These are phyloP conservation scores for Drosophila cracens DNA, from an alignment of 2,888 invertebrate species.

Conservation along the genomic window DNA sequence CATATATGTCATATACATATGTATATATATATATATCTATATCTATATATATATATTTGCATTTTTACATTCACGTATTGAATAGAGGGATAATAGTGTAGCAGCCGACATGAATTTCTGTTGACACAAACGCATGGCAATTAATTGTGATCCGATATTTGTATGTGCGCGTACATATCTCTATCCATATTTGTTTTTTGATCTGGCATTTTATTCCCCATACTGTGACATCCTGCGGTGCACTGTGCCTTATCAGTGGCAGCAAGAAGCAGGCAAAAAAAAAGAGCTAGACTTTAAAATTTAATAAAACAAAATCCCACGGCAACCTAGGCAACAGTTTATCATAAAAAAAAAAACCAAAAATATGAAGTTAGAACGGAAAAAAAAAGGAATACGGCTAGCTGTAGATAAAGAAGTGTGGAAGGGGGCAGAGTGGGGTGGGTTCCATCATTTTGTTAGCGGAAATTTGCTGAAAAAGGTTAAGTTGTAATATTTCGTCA, in stretches of 20 bases:
- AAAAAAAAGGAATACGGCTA: constrained; percentile 13
- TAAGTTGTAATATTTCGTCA: constrained; percentile 80
- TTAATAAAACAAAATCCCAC: constrained; percentile 31
- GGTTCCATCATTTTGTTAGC: constrained; percentile 66
- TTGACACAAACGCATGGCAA: constrained; percentile 56
- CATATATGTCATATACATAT: background rate
- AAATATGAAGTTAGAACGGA: constrained; percentile 8
- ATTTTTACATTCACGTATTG: constrained; percentile 5
- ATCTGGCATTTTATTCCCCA: constrained; percentile 17
- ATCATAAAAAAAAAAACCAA: constrained; percentile 12
- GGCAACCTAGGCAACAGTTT: constrained; percentile 14
- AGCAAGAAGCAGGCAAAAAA: constrained; percentile 25
- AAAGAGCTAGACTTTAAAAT: constrained; percentile 50
- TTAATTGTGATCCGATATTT: constrained; percentile 55
- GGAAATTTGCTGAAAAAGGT: constrained; percentile 76
- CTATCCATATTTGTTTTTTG: constrained; percentile 37
- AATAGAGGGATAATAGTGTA: constrained; percentile 38
- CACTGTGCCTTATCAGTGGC: constrained; percentile 44
- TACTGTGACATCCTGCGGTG: constrained; percentile 1
- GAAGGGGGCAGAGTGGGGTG: background rate
- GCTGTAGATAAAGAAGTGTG: background rate
- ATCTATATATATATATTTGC: constrained; percentile 1
- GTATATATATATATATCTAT: background rate
- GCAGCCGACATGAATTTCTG: constrained; percentile 34
- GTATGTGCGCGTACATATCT: constrained; percentile 10